Conservation (phyloP, 2,797 vertebrate genomes). For the Lophius americanus region DNA sequence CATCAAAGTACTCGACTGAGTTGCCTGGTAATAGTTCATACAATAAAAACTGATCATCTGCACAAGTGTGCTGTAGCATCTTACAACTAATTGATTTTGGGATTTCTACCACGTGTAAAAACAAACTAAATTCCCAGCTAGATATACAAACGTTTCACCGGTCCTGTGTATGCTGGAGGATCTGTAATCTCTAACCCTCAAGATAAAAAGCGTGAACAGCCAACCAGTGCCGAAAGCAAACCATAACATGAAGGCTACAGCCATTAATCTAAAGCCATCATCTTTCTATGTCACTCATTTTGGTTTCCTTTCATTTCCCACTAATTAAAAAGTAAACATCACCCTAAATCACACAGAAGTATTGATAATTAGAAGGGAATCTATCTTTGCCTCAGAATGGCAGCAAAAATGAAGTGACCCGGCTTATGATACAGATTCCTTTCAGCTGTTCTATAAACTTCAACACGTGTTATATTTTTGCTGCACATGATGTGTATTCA, state of each 20-base stretch:
- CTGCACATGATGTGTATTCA: neutral
- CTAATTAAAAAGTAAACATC: neutral
- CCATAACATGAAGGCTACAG: neutral
- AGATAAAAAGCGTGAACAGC: neutral
- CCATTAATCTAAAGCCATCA: neutral
- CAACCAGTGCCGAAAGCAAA: neutral
- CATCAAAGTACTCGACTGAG: neutral
- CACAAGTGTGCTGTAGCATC: neutral
- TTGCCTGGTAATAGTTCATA: neutral
- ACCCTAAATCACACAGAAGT: neutral
- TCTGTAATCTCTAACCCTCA: neutral
- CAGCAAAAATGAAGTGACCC: conserved; percentile 14
- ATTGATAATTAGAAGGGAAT: neutral
- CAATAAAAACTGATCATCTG: neutral
- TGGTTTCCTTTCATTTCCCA: neutral
- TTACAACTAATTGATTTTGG: neutral
- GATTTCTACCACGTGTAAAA: neutral
- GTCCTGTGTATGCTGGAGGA: neutral
- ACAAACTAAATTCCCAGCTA: neutral
- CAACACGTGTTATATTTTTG: neutral
- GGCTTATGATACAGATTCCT: neutral
- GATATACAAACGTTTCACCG: no score
- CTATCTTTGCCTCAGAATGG: conserved; percentile 10
- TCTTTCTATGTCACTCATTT: neutral
- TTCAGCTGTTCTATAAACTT: neutral